Base-by-base conservation (phyloP, 2,888 invertebrate species). In the Lomographa bimaculata region DNA sequence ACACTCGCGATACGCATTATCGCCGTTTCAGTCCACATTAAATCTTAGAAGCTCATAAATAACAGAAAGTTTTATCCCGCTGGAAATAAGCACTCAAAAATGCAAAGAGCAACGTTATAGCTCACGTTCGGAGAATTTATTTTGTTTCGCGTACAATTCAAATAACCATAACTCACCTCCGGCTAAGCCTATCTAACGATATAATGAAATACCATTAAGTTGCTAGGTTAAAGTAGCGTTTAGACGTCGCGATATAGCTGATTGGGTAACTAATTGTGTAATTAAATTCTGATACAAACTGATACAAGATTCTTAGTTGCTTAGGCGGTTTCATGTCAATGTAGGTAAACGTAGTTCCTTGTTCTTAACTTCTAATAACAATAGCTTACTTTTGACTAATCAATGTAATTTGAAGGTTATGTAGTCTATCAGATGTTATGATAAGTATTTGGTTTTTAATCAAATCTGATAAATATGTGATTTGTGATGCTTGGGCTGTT, bases 71-170 rank as follows among this genome's bases (percentile, higher is more conserved):
- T 87, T 89, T 89, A 86, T 89, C 89, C 87, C 72, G 66, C 79
- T 72, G 78, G 84, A 89, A 89, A 89, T 89, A 89, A 89, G 89
- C 89, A 89, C 89, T 89, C 89, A 89, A 89, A 89, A 89, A 89
- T 89, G 89, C 89, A 89, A 87, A 87, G 85, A 86, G 87, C 86
- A 86, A 84, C 86, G 77, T 71, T 61, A 85, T 79, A 86, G 84
- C 77, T 86, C 89, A 89, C 89, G 89, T 89, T 84, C 84, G 77
- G 76, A 84, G 84, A 89, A 89, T 89, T 89, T 89, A 89, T 89
- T 87, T 87, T 87, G 89, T 87, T 87, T 87, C 86, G 36, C 36
- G 79, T 71, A 87, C 87, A 86, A 87, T 89, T 89, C 87, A 89
- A 89, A 89, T 89, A 89, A 89, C 89, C 89, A 89, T 89, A 87